phyloP scores from a whole-genome alignment of 1,140 invertebrate genomes.

The Thrips palmi region DNA sequence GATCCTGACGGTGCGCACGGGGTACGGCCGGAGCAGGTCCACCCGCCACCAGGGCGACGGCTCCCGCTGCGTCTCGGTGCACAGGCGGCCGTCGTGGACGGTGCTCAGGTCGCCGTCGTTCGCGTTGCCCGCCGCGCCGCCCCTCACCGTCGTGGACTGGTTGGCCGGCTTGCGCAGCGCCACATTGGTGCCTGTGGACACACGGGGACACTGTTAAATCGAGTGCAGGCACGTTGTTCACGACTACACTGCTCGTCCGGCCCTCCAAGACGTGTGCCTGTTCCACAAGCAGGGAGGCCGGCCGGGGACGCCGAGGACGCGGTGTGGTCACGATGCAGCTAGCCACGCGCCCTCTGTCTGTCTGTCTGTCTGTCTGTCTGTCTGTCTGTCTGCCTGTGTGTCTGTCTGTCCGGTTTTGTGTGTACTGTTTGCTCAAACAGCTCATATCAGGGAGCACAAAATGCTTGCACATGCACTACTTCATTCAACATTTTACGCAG shows the following conservation, averaged over 20 bases:
- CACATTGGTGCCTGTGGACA: conserved; percentile 55
- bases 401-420: no score
- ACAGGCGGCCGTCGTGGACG: conserved; percentile 68
- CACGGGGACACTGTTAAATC: not conserved
- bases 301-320: not conserved
- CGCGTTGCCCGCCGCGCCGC: conserved; percentile 59
- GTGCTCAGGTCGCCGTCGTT: conserved; percentile 69
- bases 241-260: not conserved
- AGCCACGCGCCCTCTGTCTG: not conserved
- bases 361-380: no score
- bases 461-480: no score
- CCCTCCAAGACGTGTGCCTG: not conserved
- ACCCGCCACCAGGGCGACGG: conserved; percentile 84
- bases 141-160: conserved; percentile 70
- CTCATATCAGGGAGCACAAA: no score
- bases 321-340: not conserved
- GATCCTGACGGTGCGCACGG: conserved; percentile 64
- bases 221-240: not conserved
- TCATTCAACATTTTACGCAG: no score
- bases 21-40: conserved; percentile 62
- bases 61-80: conserved; percentile 75
- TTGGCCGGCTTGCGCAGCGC: conserved; percentile 72
- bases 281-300: not conserved
- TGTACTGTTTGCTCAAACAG: no score
- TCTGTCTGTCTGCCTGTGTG: no score